These are phyloP conservation scores for Lumbricus terrestris DNA, from an alignment of 2,888 invertebrate species.

Conservation along the genomic window DNA sequence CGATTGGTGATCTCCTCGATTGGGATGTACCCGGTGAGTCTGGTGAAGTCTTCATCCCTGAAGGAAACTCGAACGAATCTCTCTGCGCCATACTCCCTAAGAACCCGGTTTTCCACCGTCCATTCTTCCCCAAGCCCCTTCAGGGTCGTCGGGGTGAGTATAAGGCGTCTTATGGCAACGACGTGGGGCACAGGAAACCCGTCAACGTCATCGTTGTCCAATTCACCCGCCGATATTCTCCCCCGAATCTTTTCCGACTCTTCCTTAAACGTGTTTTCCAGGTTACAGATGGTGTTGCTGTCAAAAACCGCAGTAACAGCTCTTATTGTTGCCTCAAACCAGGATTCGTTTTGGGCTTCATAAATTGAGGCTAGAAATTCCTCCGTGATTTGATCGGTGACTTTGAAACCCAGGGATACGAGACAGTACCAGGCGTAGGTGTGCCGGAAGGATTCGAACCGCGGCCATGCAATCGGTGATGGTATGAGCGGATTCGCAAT, in stretches of 20 bases:
- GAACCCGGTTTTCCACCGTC: constrained; percentile 5
- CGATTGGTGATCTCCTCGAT: background rate
- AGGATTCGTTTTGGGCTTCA: background rate
- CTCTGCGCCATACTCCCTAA: background rate
- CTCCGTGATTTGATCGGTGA: background rate
- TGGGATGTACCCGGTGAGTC: background rate
- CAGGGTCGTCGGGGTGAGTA: background rate
- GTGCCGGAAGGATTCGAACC: background rate
- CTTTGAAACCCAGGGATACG: background rate
- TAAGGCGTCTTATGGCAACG: background rate
- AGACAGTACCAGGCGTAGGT: background rate
- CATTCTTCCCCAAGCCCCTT: background rate
- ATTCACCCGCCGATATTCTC: background rate
- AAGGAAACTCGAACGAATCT: constrained; percentile 10
- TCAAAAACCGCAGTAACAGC: background rate
- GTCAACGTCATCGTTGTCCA: background rate
- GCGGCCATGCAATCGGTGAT: background rate
- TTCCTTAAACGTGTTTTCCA: background rate
- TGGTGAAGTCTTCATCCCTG: constrained; percentile 8
- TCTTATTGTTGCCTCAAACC: background rate
- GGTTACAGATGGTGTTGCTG: background rate
- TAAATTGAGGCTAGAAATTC: background rate
- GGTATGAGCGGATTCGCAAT: background rate
- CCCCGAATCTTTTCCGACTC: background rate
- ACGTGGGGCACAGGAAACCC: background rate